Evolutionary conservation across 2,888 invertebrate genomes (phyloP).

Genomic region (Bedellia somnulentella): DNA sequence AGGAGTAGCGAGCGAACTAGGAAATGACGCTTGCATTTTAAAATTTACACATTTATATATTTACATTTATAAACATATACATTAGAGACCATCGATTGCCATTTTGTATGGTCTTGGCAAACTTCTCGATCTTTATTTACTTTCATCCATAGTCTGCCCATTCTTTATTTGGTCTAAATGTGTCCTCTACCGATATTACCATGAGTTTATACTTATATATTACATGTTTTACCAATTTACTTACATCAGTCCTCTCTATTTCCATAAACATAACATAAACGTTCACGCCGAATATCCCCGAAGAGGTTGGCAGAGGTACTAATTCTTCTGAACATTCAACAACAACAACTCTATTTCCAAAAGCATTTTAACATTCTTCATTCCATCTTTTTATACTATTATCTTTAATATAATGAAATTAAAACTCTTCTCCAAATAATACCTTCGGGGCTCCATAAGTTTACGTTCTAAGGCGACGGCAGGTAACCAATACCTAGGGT

Average conservation of each 20-base stretch:
- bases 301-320: too few relatives aligned
- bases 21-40: too few relatives aligned
- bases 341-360: background rate
- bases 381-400: background rate
- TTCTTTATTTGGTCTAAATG: background rate
- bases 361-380: too few relatives aligned
- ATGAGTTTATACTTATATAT: background rate
- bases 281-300: too few relatives aligned
- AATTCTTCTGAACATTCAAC: too few relatives aligned
- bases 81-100: background rate
- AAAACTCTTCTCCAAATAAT: background rate
- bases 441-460: background rate
- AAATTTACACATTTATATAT: too few relatives aligned
- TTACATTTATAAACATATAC: background rate
- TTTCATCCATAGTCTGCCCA: too few relatives aligned
- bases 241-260: too few relatives aligned
- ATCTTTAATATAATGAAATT: background rate
- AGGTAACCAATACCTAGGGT: conserved; percentile 8
- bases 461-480: conserved; percentile 1
- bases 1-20: too few relatives aligned
- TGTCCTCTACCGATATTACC: background rate
- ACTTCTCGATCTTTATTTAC: too few relatives aligned
- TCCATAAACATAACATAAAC: too few relatives aligned
- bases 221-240: background rate
- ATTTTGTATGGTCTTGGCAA: too few relatives aligned